A percentile compares a stretch with the other conserved stretches of the same genome.
Evolutionary conservation across 2,797 vertebrate species (phyloP).

Genomic region (Cyclopterus lumpus): DNA sequence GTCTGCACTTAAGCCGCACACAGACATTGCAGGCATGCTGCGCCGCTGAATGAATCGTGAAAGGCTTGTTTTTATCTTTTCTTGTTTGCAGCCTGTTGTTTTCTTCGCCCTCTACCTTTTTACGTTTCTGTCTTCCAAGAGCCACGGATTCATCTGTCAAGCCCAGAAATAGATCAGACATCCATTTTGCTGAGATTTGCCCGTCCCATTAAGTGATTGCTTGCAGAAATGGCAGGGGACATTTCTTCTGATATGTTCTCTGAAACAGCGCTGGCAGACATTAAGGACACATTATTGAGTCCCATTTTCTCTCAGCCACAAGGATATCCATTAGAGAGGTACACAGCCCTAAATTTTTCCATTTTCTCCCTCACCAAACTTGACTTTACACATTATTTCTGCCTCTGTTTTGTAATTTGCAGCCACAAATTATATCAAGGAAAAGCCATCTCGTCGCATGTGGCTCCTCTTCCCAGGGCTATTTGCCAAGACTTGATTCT

Average conservation of each 20-base stretch:
- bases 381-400: conserved; percentile 88
- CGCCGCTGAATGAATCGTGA: conserved; percentile 70
- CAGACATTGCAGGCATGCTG: conserved; percentile 79
- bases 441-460: conserved; percentile 85
- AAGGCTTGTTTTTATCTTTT: conserved; percentile 85
- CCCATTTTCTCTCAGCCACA: conserved; percentile 85
- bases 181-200: conserved; percentile 93
- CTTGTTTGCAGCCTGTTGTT: conserved; percentile 77
- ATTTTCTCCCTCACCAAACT: conserved; percentile 90
- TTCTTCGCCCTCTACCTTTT: conserved; percentile 72
- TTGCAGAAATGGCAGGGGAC: conserved; percentile 89
- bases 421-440: conserved; percentile 87
- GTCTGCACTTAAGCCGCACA: conserved; percentile 94
- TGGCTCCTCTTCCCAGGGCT: conserved; percentile 80
- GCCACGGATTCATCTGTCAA: conserved; percentile 87
- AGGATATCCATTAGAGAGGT: conserved; percentile 89
- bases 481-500: conserved; percentile 87
- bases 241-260: conserved; percentile 90
- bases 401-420: conserved; percentile 87
- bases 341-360: conserved; percentile 88
- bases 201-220: conserved; percentile 96
- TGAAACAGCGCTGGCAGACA: conserved; percentile 88
- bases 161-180: conserved; percentile 90
- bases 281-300: conserved; percentile 84
- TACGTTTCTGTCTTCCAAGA: conserved; percentile 76